Base-by-base conservation (phyloP, 2,797 vertebrate genomes). In the Ceryle rudis region DNA sequence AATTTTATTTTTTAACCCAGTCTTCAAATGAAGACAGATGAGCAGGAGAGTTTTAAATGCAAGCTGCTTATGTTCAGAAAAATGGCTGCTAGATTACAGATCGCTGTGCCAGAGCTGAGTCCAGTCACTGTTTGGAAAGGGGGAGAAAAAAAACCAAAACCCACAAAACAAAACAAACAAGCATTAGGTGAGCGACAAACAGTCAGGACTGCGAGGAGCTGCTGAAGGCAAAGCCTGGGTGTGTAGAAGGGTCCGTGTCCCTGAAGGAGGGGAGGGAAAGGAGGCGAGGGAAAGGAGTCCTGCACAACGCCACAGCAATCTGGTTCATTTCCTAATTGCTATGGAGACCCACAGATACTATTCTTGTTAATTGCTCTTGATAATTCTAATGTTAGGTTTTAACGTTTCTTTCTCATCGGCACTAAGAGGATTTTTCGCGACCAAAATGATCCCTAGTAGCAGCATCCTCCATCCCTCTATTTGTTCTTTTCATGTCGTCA, bases 1-100 rank as follows among this genome's bases (percentile, higher is more conserved):
- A 98, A 98, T 99, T 99, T 98, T 98, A 98, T 98, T 98, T 99
- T 98, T 98, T 98, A 98, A 99, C 98, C 98, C 97, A 94, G 98
- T 98, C 98, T 98, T 99, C 98, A 99, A 98, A 99, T 99, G 98
- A 99, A 99, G 98, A 99, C 97, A 91, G 98, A 99, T 99, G 98
- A 98, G 95, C 83, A 87, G 90, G 94, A 93, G 98, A 98, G 98
- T 98, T 98, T 98, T 98, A 98, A 98, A 98, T 97, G 98, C 97
- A 97, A 98, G 97, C 98, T 98, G 98, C 98, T 98, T 98, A 98
- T 95, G 98, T 97, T 97, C 98, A 98, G 98, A 98, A 97, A 98
- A 98, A 98, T 98, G 98, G 97, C 97, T 98, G 97, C 66, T 84
- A 93, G 96, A 97, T 96, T 96, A 97, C 96, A 96, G 97, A 98